phyloP scores from a whole-genome alignment of 2,113 vertebrate genomes.

The Crotalus viridis region DNA sequence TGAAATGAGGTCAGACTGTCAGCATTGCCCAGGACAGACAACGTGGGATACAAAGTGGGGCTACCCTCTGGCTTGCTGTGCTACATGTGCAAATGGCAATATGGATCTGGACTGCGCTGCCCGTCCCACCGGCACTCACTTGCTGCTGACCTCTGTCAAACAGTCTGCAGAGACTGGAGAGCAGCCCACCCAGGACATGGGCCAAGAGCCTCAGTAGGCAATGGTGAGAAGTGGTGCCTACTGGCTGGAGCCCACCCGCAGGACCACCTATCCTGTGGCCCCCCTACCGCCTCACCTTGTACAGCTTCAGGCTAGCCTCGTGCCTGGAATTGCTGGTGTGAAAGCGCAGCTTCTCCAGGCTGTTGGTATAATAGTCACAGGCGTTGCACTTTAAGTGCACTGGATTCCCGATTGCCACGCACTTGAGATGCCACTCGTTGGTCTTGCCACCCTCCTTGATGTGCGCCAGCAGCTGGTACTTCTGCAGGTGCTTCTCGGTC shows the following conservation, averaged over 20 bases:
- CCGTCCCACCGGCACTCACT: too few species aligned
- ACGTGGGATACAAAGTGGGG: too few species aligned
- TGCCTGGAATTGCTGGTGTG: constrained; percentile 95
- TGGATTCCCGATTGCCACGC: constrained; percentile 95
- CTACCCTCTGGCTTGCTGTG: too few species aligned
- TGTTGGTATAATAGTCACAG: constrained; percentile 98
- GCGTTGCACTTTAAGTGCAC: constrained; percentile 98
- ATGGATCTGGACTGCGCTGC: too few species aligned
- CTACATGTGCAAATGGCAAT: too few species aligned
- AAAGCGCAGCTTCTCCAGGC: constrained; percentile 95
- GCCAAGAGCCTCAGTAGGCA: background rate
- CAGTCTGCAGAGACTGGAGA: too few species aligned
- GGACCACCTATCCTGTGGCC: background rate
- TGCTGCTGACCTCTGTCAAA: too few species aligned
- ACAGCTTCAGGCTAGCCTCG: constrained; percentile 96
- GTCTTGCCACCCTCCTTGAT: constrained; percentile 98
- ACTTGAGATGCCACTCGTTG: constrained; percentile 97
- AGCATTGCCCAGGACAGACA: too few species aligned
- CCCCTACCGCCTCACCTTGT: constrained; percentile 84
- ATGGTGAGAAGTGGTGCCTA: background rate
- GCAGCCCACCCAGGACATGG: too few species aligned
- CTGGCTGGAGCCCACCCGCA: background rate
- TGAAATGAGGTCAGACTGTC: too few species aligned
- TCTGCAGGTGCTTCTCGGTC: constrained; percentile 98
- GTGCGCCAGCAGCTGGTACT: constrained; percentile 97